Base-by-base conservation (phyloP, 2,113 vertebrate species). In the Felis chaus region DNA sequence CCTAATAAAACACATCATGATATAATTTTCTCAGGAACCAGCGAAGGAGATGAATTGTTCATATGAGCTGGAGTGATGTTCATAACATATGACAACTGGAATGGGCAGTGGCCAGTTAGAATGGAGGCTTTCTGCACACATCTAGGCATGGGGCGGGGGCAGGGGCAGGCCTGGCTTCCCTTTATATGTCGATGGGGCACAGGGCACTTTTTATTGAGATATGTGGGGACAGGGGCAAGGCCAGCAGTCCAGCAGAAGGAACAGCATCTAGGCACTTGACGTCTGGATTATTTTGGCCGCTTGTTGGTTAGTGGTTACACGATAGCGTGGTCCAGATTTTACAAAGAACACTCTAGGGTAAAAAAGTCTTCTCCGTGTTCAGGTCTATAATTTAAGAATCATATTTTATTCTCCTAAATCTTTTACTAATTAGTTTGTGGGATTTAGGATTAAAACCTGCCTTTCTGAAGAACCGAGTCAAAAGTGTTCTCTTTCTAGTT, bases 1-100 rank as follows among this genome's bases (percentile, higher is more conserved):
- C 21, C 53, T 88, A 33, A 41, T 80, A 90, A 92, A 61, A 57
- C 8, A 94, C 13, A 76, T n/a, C 27, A 63, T 53, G 19, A 29
- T 76, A 39, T n/a, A 78, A 48, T 78, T 80, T 86, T 91, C 63
- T 97, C 48, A 86, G 86, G 86, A 93, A 89, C 41, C 57, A 86
- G 45, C 14, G 55, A 86, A 55, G 39, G 29, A 41, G 69, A 61
- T 19, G 2, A 92, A 71, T 31, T 61, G 29, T 23, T 81, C 45
- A 36, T 16, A 36, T 45, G 45, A 74, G 76, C 68, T 10, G 27
- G 57, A 33, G 76, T 33, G 29, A 78, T 16, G 3, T 31, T 50
- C 45, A 7, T 31, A 50, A 33, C 19, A 33, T 29, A 11, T 33
- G 16, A 78, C 7, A 79, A 79, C 45, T 33, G 16, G 76, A 85